Percentiles rank a stretch among this genome's conserved stretches.
Evolutionary conservation across 2,113 vertebrate species (phyloP).

Genomic region (Lichenostomus cassidix): DNA sequence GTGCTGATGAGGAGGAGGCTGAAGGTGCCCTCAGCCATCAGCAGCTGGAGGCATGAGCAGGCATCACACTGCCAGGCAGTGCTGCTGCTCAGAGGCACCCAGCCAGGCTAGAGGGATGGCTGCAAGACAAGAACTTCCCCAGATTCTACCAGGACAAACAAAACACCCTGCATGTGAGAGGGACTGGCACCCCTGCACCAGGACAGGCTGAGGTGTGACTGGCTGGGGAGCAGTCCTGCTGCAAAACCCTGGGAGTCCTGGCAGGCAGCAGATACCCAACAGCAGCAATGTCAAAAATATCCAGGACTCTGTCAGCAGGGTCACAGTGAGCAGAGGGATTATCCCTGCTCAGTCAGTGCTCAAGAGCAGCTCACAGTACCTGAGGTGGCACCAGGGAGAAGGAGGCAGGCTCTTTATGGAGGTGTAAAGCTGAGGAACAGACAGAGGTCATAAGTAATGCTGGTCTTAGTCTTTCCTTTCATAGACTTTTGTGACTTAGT

Average conservation of each 20-base stretch:
- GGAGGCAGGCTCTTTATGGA: not conserved
- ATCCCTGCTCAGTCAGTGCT: not conserved
- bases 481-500: not conserved
- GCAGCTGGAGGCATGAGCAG: not conserved
- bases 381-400: not conserved
- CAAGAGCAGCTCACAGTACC: not conserved
- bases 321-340: not conserved
- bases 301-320: not conserved
- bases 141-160: not conserved
- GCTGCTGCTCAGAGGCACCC: not conserved
- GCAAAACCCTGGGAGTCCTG: not conserved
- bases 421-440: not conserved
- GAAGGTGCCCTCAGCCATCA: not conserved
- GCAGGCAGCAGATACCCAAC: not conserved
- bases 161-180: not conserved
- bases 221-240: not conserved
- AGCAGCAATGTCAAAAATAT: not conserved
- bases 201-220: not conserved
- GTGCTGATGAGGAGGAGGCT: not conserved
- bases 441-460: not conserved
- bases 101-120: not conserved
- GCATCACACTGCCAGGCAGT: accelerated
- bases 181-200: not conserved
- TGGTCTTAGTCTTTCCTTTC: not conserved
- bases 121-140: not conserved